A percentile compares a stretch with the other conserved stretches of the same genome.
Conservation (phyloP, 37 sponge, comb jelly and placozoan species). For the Aplysina aerophoba region DNA sequence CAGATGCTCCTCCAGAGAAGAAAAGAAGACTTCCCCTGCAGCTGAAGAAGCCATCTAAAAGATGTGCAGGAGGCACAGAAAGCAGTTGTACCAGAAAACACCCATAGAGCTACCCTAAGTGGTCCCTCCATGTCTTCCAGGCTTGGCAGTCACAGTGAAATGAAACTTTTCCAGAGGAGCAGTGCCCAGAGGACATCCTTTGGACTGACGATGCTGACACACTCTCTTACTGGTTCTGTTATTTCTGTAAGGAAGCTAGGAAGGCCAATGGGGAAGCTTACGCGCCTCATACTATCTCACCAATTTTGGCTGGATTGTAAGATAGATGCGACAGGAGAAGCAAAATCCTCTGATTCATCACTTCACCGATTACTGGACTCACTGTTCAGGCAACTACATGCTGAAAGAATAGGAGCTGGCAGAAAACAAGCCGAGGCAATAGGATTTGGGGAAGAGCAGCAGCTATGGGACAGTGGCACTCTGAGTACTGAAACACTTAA, state of each 20-base stretch:
- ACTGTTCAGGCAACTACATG: conserved; percentile 26
- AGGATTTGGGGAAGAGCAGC: conserved; percentile 21
- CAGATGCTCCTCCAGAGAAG: too few relatives aligned
- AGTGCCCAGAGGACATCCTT: conserved; percentile 25
- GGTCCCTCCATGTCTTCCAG: conserved; percentile 4
- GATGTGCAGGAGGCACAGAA: conserved; percentile 11
- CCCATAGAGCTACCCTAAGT: conserved; percentile 9
- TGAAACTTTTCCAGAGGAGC: conserved; percentile 1
- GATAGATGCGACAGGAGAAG: conserved; percentile 36
- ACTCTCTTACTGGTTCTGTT: conserved; percentile 8
- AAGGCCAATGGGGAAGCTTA: conserved; percentile 38
- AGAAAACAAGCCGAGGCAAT: not conserved
- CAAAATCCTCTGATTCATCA: conserved; percentile 8
- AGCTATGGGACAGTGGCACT: conserved; percentile 37
- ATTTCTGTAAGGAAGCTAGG: conserved; percentile 13
- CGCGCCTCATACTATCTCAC: conserved; percentile 11
- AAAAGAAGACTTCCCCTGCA: too few relatives aligned
- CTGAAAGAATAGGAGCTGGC: conserved; percentile 28
- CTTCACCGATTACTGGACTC: conserved; percentile 18
- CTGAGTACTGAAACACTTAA: conserved; percentile 1
- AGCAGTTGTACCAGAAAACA: conserved; percentile 14
- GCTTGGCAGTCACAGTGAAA: conserved; percentile 23
- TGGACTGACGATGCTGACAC: not conserved
- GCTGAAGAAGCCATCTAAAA: not conserved
- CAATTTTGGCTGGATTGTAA: conserved; percentile 19